Percentiles rank a stretch among this genome's conserved stretches.
Conservation (phyloP, 2,888 invertebrate genomes). For the Lamellibrachia columna region DNA sequence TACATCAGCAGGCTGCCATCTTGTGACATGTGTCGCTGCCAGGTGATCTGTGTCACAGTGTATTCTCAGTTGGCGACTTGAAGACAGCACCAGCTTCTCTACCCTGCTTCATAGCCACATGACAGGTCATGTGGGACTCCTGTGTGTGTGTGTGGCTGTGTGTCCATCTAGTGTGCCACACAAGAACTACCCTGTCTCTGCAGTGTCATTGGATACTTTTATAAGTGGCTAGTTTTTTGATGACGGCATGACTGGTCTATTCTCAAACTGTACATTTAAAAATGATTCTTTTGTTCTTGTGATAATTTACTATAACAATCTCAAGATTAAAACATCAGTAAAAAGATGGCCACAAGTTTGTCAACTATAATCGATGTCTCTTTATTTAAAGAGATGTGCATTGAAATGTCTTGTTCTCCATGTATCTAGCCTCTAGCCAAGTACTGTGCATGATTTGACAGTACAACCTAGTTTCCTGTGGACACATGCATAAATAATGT, state of each 20-base stretch:
- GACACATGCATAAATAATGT: slow-evolving; percentile 10
- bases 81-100: not conserved
- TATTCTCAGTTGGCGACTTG: not conserved
- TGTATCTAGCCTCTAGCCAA: not conserved
- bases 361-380: not conserved
- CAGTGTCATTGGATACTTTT: not conserved
- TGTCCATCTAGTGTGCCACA: not conserved
- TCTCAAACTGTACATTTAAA: not conserved
- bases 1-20: not conserved
- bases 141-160: not conserved
- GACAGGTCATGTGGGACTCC: not conserved
- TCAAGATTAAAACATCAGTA: not conserved
- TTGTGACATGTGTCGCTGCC: slow-evolving; percentile 9
- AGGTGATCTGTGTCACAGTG: not conserved
- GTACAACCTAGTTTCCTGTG: not conserved
- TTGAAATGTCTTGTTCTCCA: not conserved
- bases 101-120: not conserved
- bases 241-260: not conserved
- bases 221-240: not conserved
- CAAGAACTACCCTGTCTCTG: not conserved
- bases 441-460: not conserved
- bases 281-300: not conserved
- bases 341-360: not conserved
- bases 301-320: not conserved
- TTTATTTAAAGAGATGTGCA: not conserved